Percentiles rank a stretch among this genome's conserved stretches.
Conservation (phyloP, 2,888 invertebrate species). For the Ectropis crepuscularia region DNA sequence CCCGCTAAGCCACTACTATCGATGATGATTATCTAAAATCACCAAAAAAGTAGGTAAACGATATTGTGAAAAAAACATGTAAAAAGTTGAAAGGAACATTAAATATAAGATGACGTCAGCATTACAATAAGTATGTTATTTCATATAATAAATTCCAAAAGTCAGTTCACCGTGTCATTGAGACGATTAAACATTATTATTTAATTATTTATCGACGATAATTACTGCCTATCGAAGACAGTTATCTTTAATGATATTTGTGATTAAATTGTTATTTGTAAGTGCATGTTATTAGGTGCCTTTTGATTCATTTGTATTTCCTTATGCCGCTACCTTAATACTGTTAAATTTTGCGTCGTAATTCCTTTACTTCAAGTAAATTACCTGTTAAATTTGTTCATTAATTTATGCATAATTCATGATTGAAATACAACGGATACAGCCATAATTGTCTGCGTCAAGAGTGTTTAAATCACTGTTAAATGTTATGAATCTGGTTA, state of each 20-base stretch:
- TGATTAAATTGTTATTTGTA: slow-evolving; percentile 24
- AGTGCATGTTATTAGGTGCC: slow-evolving; percentile 3
- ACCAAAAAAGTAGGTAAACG: too few species aligned
- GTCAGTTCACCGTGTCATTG: slow-evolving; percentile 27
- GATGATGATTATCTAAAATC: too few species aligned
- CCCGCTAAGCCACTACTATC: too few species aligned
- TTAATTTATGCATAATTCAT: neutral
- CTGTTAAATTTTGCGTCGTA: slow-evolving; percentile 1
- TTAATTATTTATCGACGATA: slow-evolving; percentile 37
- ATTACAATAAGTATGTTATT: slow-evolving; percentile 22
- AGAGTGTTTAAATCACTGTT: too few species aligned
- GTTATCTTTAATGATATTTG: slow-evolving; percentile 32
- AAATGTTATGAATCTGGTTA: too few species aligned
- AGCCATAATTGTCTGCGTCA: too few species aligned
- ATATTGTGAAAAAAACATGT: too few species aligned
- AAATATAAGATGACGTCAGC: slow-evolving; percentile 1
- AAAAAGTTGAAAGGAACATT: too few species aligned
- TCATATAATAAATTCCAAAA: slow-evolving; percentile 21
- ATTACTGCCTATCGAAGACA: slow-evolving; percentile 26
- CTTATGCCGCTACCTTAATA: neutral
- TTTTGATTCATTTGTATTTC: slow-evolving; percentile 8
- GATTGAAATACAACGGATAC: neutral
- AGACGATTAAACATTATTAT: slow-evolving; percentile 29
- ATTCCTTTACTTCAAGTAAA: neutral
- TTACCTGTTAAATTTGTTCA: neutral